Base-by-base conservation (phyloP, 2,113 vertebrate species). In the Oncorhynchus keta region DNA sequence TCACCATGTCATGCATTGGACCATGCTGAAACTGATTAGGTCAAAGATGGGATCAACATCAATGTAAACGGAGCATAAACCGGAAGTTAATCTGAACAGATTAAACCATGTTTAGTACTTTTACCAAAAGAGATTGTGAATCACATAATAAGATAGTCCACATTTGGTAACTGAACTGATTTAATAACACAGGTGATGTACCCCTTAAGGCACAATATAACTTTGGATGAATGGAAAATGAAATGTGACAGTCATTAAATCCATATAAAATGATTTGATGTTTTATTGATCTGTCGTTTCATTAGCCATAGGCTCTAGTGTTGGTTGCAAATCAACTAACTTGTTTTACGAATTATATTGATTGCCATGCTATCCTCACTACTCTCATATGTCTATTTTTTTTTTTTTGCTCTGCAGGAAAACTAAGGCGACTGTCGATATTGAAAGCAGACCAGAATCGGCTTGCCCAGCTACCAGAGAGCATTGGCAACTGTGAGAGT, bases 371-470 rank as follows among this genome's bases (percentile, higher is more conserved):
- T 22, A 13, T 49, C 39, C 6, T 28, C 20, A 49, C 45, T 26
- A 8, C 48, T 72, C 24, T 59, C 48, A 6, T 39, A 7, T 18
- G 24, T 20, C 26, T 45, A 22, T 0, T 57, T 16, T 14, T 8
- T n/a, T 1, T n/a, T 24, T 8, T 39, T 6, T 68, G 5, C 74
- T 83, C 48, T 74, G 24, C 83, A 99, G 98, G 98, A 84, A 97
- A 95, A 86, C 74, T 99, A 70, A 94, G 86, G 81, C 95, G 92
- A 39, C 93, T 99, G 68, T 99, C 97, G 0, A 98, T 99, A 82
- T 86, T 99, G 88, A 99, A 99, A 89, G 95, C 92, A 55, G 97
- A 99, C 89, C 97, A 99, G 92, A 99, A 99, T 85, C 94, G 95
- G 72, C 94, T 99, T 66, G 80, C 92, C 18, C 94, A 95, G 70